These are phyloP conservation scores for Myiagra hebetior DNA, from an alignment of 2,113 vertebrate species.

Conservation along the genomic window DNA sequence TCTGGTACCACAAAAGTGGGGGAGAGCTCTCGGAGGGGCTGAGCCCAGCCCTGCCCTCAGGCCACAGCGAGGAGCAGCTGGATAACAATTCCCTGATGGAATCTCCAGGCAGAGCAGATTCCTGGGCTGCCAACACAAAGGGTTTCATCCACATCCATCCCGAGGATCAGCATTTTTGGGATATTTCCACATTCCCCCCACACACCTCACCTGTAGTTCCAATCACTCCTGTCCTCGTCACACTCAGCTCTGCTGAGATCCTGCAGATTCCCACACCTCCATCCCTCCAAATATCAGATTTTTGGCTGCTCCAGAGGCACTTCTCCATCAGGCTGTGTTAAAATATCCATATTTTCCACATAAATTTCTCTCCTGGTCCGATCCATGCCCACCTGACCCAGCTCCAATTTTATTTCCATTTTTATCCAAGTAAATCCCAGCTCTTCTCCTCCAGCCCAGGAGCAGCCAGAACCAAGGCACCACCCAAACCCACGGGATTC, in stretches of 20 bases:
- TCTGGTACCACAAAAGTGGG: not conserved
- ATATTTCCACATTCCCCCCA: too few species aligned
- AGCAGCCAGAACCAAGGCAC: not conserved
- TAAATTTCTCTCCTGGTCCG: not conserved
- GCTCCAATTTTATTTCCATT: not conserved
- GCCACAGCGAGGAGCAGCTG: not conserved
- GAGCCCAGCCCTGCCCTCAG: not conserved
- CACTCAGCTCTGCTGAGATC: not conserved
- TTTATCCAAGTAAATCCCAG: not conserved
- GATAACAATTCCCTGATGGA: rapidly evolving
- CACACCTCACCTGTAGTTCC: not conserved
- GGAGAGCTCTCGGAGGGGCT: rapidly evolving
- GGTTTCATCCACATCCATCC: rapidly evolving
- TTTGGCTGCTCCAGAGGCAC: not conserved
- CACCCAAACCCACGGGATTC: not conserved
- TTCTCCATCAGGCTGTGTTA: not conserved
- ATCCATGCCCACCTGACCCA: rapidly evolving
- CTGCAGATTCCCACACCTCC: not conserved
- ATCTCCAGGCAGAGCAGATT: not conserved
- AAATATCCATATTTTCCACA: not conserved
- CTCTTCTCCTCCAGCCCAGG: not conserved
- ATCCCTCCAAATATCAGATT: rapidly evolving
- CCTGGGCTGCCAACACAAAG: not conserved
- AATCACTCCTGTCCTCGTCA: not conserved
- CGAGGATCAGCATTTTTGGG: not conserved